These are phyloP conservation scores for Falco biarmicus DNA, from an alignment of 2,797 vertebrate species.

Conservation along the genomic window DNA sequence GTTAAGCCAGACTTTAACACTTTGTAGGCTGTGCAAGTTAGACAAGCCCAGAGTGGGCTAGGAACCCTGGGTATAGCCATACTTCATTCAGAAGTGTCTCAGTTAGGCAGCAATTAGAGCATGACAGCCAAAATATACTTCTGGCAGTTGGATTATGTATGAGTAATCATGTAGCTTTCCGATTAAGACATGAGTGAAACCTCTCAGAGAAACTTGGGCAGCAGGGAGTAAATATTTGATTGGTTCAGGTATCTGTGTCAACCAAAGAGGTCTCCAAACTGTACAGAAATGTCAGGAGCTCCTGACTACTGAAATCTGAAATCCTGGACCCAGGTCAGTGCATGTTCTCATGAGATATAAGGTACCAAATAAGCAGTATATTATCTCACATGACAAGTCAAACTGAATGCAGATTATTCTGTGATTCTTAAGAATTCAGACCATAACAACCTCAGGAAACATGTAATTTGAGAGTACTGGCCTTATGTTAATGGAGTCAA, in stretches of 20 bases:
- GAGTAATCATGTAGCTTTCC: background rate
- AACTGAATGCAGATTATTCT: background rate
- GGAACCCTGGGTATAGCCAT: background rate
- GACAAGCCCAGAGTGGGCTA: background rate
- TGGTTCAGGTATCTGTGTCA: background rate
- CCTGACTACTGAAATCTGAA: background rate
- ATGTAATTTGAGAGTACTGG: background rate
- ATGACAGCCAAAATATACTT: background rate
- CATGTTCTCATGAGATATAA: background rate
- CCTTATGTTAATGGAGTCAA: constrained; percentile 6
- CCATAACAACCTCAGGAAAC: background rate
- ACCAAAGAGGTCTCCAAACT: background rate
- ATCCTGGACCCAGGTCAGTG: background rate
- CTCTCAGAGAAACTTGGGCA: background rate
- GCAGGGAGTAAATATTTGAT: background rate
- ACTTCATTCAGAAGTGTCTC: background rate
- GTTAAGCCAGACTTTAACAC: background rate
- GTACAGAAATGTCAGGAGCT: background rate
- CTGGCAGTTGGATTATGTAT: background rate
- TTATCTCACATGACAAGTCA: background rate
- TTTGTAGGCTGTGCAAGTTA: background rate
- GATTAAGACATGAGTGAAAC: background rate
- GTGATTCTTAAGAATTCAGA: background rate
- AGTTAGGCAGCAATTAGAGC: background rate
- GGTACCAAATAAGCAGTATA: background rate